phyloP scores from a whole-genome alignment of 2,797 vertebrate genomes.

The Enteromius anoplus region DNA sequence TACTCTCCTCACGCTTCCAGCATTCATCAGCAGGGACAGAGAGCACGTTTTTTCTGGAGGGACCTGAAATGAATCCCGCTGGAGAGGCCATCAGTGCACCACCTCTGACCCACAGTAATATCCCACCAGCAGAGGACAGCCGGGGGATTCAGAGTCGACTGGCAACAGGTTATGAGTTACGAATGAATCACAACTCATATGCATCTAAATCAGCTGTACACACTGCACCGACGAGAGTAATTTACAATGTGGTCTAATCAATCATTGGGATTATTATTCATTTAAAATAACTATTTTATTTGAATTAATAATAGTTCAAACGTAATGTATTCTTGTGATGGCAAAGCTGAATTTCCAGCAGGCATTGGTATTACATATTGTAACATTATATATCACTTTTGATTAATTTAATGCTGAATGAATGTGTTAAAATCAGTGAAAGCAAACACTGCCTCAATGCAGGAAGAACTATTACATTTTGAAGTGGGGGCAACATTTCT shows the following conservation, averaged over 20 bases:
- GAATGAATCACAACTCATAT: conserved; percentile 11
- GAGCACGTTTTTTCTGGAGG: conserved; percentile 44
- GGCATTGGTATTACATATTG: not conserved
- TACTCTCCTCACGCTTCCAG: conserved; percentile 32
- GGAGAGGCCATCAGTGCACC: conserved; percentile 45
- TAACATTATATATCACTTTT: not conserved
- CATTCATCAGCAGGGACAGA: conserved; percentile 53
- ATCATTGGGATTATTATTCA: not conserved
- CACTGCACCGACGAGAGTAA: too few species aligned
- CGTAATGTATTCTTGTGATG: not conserved
- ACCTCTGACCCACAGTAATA: conserved; percentile 48
- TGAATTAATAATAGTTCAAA: not conserved
- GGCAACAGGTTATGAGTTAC: conserved; percentile 38
- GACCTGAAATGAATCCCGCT: conserved; percentile 47
- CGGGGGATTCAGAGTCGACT: not conserved
- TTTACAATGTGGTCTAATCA: too few species aligned
- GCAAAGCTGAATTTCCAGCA: not conserved
- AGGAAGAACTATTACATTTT: not conserved
- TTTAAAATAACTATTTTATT: not conserved
- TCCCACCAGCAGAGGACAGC: conserved; percentile 12
- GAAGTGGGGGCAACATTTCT: conserved; percentile 13
- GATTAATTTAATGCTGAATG: not conserved
- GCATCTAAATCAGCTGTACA: not conserved
- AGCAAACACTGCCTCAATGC: not conserved
- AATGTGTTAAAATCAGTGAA: not conserved